Evolutionary conservation across 1,140 invertebrate species (phyloP).

Genomic region (Cydia pomonella): DNA sequence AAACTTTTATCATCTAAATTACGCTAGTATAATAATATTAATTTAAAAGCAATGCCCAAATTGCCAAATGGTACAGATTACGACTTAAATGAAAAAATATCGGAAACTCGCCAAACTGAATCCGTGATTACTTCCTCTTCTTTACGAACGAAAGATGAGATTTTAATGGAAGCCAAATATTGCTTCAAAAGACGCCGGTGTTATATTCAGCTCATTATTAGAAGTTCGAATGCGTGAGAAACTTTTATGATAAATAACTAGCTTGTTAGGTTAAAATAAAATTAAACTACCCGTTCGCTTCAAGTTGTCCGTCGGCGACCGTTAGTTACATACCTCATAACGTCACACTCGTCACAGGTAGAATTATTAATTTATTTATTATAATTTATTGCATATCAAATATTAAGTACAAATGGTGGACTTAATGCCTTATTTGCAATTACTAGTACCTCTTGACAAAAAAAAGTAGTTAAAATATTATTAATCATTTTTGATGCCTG

Average conservation of each 20-base stretch:
- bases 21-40: not conserved
- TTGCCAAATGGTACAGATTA: not conserved
- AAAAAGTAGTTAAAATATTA: too few relatives aligned
- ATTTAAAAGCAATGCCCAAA: slow-evolving; percentile 7
- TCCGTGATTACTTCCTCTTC: slow-evolving; percentile 24
- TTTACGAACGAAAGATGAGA: slow-evolving; percentile 22
- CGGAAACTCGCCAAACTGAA: slow-evolving; percentile 15
- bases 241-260: not conserved
- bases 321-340: too few relatives aligned
- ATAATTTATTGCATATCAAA: too few relatives aligned
- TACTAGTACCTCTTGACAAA: too few relatives aligned
- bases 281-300: too few relatives aligned
- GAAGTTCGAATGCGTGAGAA: slow-evolving; percentile 12
- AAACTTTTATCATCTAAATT: too few relatives aligned
- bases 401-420: too few relatives aligned
- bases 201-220: not conserved
- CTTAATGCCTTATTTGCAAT: too few relatives aligned
- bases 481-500: too few relatives aligned
- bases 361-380: too few relatives aligned
- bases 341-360: too few relatives aligned
- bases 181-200: not conserved
- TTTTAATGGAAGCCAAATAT: slow-evolving; percentile 25
- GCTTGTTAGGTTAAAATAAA: not conserved
- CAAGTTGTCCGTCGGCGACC: too few relatives aligned
- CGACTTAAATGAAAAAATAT: slow-evolving; percentile 11